Conservation (phyloP, 2,797 vertebrate genomes). For the Pseudochirops cupreus region DNA sequence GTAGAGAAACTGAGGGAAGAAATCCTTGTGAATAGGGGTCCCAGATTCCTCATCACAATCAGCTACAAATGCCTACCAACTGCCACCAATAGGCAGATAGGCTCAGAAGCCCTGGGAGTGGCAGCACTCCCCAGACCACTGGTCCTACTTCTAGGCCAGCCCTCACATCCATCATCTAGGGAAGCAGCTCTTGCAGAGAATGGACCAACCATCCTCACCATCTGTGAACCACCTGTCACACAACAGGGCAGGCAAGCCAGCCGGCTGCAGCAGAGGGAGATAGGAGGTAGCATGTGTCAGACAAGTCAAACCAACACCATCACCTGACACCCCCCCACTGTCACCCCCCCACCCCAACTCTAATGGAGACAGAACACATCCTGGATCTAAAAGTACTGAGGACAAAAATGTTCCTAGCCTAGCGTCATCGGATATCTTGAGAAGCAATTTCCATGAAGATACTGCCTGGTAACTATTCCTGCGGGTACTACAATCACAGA, state of each 20-base stretch:
- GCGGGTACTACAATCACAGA: neutral
- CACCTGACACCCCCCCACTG: neutral
- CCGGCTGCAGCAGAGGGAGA: neutral
- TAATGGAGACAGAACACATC: neutral
- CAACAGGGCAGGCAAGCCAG: neutral
- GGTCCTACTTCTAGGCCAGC: neutral
- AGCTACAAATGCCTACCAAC: neutral
- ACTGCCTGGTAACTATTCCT: neutral
- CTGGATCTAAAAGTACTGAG: neutral
- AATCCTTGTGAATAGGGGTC: neutral
- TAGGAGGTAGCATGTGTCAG: neutral
- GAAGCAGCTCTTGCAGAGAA: neutral
- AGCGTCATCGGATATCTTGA: neutral
- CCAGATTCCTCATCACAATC: neutral
- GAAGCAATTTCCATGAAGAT: neutral
- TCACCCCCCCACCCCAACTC: neutral
- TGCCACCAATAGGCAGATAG: neutral
- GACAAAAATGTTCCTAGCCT: neutral
- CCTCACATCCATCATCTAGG: neutral
- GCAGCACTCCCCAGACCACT: neutral
- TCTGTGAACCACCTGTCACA: neutral
- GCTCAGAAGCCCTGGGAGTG: neutral
- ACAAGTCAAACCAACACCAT: neutral
- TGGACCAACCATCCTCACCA: neutral
- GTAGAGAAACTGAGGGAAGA: neutral